Base-by-base conservation (phyloP, 2,888 invertebrate genomes). In the Ennomos erosarius region DNA sequence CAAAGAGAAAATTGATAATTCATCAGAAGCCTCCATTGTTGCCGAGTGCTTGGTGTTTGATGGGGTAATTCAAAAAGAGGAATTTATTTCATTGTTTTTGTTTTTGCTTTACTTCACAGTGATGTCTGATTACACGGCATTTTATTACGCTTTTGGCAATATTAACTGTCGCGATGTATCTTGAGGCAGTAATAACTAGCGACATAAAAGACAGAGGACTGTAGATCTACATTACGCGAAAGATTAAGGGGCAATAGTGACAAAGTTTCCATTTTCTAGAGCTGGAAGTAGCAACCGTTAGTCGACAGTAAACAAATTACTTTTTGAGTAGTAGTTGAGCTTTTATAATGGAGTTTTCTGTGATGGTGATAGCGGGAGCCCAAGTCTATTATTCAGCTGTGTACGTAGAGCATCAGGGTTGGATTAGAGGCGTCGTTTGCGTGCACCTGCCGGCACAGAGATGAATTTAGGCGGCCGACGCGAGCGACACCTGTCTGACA, bases 1-100 rank as follows among this genome's bases (percentile, higher is more conserved):
- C 85, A 87, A 87, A 87, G 84, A 82, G 87, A 83, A 87, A 88
- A 88, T 88, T 87, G 86, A 87, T 87, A 88, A 87, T 88, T 87
- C 85, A 87, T 87, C 87, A 85, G 82, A 77, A 78, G 71, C 76
- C 70, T 73, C 78, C 74, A 81, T 86, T 87, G 86, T 86, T 78
- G 75, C 76, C 72, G 77, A 82, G 78, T 79, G 79, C 69, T 79
- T 77, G 80, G 69, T 78, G 76, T 82, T 81, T 82, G 85, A 87
- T 84, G 80, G 77, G 65, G 76, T 79, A 77, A 82, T 84, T 84
- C 80, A 79, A 81, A 79, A 77, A 76, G 77, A 74, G 72, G 79
- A 75, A 81, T 83, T 85, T 80, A 77, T 83, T 82, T 82, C 76
- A 81, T 79, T 79, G 73, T 70, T 73, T 81, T 83, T 84, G 78